Base-by-base conservation (phyloP, 1,140 invertebrate genomes). In the Rhopalosiphum maidis region DNA sequence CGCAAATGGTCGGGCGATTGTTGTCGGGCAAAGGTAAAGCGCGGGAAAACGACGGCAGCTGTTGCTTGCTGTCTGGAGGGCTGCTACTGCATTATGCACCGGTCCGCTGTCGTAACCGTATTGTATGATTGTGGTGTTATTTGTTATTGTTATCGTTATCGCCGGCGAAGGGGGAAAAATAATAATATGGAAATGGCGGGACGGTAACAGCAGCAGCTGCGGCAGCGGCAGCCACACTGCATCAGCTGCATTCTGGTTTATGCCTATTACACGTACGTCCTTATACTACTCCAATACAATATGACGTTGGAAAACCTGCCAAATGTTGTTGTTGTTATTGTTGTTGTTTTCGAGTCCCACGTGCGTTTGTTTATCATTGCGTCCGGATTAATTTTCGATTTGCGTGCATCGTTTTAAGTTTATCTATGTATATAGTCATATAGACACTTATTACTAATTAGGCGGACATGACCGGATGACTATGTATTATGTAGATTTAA, bases 1-100 rank as follows among this genome's bases (percentile, higher is more conserved):
- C 35, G 23, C 8, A 35, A 23, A 22, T 11, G 0, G 35, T 1
- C 35, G 51, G 54, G 9, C 35, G 54, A 60, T 90, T 90, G 88
- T 90, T 90, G 88, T 90, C 54, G 18, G 0, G 9, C 4, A 25
- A 25, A 54, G 88, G 41, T 15, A 90, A 90, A 60, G 41, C 88
- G 88, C 88, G 88, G 88, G 88, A 90, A 90, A 90, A 89, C 35
- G 35, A 5, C 41, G 30, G 46, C 51, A 35, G 88, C 51, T 30
- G 51, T 54, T 23, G 35, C 88, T 46, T 5, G 37, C 4, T 22
- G 8, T 21, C 15, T 35, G 25, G 41, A 43, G 37, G 35, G 87
- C 4, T 86, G 37, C 23, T 30, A 43, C 37, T 25, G 35, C 25
- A 30, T 86, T 30, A 25, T 41, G 85, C 77, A 86, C 25, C 48